Evolutionary conservation across 2,888 invertebrate species (phyloP).

Genomic region (Tribolium freemani): DNA sequence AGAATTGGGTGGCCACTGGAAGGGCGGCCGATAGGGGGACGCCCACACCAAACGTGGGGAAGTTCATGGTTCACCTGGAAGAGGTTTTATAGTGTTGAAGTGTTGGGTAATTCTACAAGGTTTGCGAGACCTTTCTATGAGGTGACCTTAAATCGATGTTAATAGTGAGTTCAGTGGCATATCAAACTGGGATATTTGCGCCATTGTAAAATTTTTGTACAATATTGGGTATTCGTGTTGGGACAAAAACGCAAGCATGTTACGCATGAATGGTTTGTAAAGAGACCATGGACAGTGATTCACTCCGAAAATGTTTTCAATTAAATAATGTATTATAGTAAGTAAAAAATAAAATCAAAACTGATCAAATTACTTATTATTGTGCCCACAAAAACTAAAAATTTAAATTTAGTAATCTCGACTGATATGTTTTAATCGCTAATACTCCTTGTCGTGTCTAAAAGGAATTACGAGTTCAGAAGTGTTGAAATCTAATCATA

Average conservation of each 20-base stretch:
- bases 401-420: not conserved
- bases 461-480: not conserved
- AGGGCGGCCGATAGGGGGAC: slow-evolving; percentile 73
- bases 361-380: not conserved
- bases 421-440: not conserved
- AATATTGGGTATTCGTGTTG: not conserved
- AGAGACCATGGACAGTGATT: not conserved
- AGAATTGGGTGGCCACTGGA: slow-evolving; percentile 75
- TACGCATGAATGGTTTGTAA: not conserved
- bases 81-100: not conserved
- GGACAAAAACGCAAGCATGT: not conserved
- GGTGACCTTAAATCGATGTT: slow-evolving; percentile 6
- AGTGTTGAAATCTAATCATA: slow-evolving; percentile 5
- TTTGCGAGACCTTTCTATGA: not conserved
- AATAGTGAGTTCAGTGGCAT: not conserved
- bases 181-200: not conserved
- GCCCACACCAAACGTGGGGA: slow-evolving; percentile 78
- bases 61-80: slow-evolving; percentile 74
- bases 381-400: not conserved
- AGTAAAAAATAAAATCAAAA: not conserved
- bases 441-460: slow-evolving; percentile 2
- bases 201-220: not conserved
- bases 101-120: not conserved
- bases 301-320: not conserved
- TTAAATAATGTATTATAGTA: too few relatives aligned